These are phyloP conservation scores for Takifugu bimaculatus DNA, from an alignment of 2,113 vertebrate species.

Conservation along the genomic window DNA sequence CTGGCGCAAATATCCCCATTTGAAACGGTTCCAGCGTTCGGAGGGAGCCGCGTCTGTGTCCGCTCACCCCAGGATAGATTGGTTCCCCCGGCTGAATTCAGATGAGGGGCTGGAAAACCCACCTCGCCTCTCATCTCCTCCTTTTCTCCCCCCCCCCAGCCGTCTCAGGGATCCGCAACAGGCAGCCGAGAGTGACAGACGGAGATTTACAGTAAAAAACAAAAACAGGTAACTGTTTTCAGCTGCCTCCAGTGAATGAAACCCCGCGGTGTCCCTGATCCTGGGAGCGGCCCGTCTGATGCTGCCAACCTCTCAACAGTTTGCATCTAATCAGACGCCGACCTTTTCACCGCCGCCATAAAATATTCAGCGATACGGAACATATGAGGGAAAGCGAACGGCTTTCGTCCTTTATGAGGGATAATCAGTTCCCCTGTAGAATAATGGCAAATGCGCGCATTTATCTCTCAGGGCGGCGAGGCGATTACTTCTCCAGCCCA, in stretches of 20 bases:
- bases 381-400: slow-evolving; percentile 28
- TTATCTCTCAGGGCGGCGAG: neutral
- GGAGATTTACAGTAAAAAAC: neutral
- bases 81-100: slow-evolving; percentile 66
- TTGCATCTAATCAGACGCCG: slow-evolving; percentile 47
- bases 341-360: slow-evolving; percentile 61
- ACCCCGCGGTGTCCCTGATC: slow-evolving; percentile 15
- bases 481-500: neutral
- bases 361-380: slow-evolving; percentile 65
- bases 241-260: slow-evolving; percentile 6
- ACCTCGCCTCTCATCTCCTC: neutral
- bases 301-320: slow-evolving; percentile 15
- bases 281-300: slow-evolving; percentile 13
- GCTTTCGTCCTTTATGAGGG: slow-evolving; percentile 46
- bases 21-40: slow-evolving; percentile 53
- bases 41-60: slow-evolving; percentile 56
- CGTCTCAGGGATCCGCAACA: slow-evolving; percentile 22
- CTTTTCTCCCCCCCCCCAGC: slow-evolving; percentile 12
- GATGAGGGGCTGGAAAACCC: slow-evolving; percentile 56
- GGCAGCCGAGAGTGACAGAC: slow-evolving; percentile 33
- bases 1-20: slow-evolving; percentile 37
- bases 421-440: slow-evolving; percentile 39
- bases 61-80: slow-evolving; percentile 63
- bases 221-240: slow-evolving; percentile 25
- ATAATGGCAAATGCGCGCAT: slow-evolving; percentile 32